Base-by-base conservation (phyloP, 2,113 vertebrate genomes). In the Mixornis gularis region DNA sequence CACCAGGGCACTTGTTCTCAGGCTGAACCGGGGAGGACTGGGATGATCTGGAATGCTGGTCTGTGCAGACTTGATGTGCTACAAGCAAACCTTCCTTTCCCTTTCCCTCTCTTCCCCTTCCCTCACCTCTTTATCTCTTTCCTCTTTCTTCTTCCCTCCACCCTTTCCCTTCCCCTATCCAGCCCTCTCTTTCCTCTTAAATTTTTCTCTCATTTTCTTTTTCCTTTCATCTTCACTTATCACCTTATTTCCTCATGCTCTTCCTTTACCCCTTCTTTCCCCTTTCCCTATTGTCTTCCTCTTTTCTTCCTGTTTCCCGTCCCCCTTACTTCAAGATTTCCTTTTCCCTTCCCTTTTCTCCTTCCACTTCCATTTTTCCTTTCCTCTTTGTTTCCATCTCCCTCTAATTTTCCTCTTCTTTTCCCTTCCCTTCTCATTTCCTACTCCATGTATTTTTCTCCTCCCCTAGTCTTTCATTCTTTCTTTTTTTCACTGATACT, bases 11-110 rank as follows among this genome's bases (percentile, higher is more conserved):
- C 34, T 72, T 64, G 74, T 13, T 44, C 29, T 13, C 0, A 0
- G 36, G 34, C 55, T 72, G 25, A 34, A 56, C 9, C 0, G 2
- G 19, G 20, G 34, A 3, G 2, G 27, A 66, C 15, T 0, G 0
- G 21, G 27, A 27, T 76, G 15, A 36, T 29, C 5, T 12, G 5
- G 7, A 13, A 41, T 22, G 17, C 2, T 0, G 26, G 17, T 25
- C 38, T 81, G 36, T 0, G 1, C 17, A 48, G 27, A 36, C 27
- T 34, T 68, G 8, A 53, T 34, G 12, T 48, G n/a, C 69, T 64
- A 55, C 6, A 25, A n/a, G 49, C 21, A 84, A 79, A 60, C 13
- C 4, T 36, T 48, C 12, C 4, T 36, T 36, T 77, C 13, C 12
- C 21, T 48, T 56, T 56, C 17, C 10, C 5, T 56, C 7, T 49